A percentile compares a stretch with the other conserved stretches of the same genome.
Conservation (phyloP, 2,797 vertebrate genomes). For the Steatocranus sp. region DNA sequence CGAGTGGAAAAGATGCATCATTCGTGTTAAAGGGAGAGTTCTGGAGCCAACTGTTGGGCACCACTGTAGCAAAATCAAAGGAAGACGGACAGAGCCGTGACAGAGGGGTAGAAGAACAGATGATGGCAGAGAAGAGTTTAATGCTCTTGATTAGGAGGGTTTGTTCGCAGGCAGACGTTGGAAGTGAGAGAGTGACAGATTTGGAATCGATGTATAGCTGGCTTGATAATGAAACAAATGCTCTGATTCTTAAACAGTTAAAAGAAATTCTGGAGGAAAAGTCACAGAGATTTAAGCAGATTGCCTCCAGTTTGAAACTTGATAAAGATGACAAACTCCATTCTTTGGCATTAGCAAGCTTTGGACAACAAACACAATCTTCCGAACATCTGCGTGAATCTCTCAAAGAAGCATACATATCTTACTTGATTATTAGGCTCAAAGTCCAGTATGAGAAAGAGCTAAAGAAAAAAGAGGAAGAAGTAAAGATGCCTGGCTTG, state of each 20-base stretch:
- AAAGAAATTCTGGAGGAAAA: constrained; percentile 58
- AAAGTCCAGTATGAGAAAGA: constrained; percentile 50
- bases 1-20: constrained; percentile 36
- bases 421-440: constrained; percentile 63
- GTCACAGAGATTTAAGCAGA: constrained; percentile 51
- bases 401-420: constrained; percentile 61
- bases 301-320: constrained; percentile 44
- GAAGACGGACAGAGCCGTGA: constrained; percentile 15
- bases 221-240: constrained; percentile 54
- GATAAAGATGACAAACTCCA: constrained; percentile 51
- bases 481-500: not conserved
- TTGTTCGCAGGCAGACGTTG: constrained; percentile 16
- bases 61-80: constrained; percentile 7
- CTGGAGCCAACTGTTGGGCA: constrained; percentile 63
- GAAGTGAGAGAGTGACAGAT: constrained; percentile 1
- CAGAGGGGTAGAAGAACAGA: constrained; percentile 43
- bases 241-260: constrained; percentile 59
- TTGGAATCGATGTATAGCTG: constrained; percentile 39
- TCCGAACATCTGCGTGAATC: constrained; percentile 66
- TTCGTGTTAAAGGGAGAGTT: constrained; percentile 70
- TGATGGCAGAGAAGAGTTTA: constrained; percentile 64
- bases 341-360: constrained; percentile 49
- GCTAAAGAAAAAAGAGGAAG: constrained; percentile 14
- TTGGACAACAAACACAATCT: constrained; percentile 30
- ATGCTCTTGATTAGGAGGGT: constrained; percentile 48